Percentiles rank a stretch among this genome's conserved stretches.
Conservation (phyloP, 2,113 vertebrate species). For the Ceyx melanurus region DNA sequence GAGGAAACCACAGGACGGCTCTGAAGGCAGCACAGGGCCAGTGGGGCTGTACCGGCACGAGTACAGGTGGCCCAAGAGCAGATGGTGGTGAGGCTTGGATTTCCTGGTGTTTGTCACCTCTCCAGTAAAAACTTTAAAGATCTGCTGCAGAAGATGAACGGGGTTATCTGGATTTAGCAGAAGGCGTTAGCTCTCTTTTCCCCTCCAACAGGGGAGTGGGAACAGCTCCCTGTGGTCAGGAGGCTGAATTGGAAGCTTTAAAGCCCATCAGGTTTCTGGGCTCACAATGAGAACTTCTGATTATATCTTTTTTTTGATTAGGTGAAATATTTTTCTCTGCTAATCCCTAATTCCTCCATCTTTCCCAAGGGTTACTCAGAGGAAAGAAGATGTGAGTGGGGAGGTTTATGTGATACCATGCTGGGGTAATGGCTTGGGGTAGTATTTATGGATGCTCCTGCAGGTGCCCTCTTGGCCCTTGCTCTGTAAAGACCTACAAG, state of each 20-base stretch:
- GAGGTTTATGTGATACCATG: fast-evolving
- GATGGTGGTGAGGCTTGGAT: slow-evolving; percentile 14
- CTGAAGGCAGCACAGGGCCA: fast-evolving
- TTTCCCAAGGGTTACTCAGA: not conserved
- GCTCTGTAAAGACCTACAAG: not conserved
- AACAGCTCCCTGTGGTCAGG: not conserved
- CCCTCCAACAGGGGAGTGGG: not conserved
- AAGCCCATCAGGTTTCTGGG: slow-evolving; percentile 20
- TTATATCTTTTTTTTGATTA: not conserved
- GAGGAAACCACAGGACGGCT: slow-evolving; percentile 50
- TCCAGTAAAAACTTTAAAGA: slow-evolving; percentile 33
- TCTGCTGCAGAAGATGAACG: not conserved
- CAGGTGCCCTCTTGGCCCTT: not conserved
- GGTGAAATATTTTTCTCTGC: slow-evolving; percentile 17
- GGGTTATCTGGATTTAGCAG: slow-evolving; percentile 46
- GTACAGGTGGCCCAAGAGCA: slow-evolving; percentile 6
- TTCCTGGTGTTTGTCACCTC: not conserved
- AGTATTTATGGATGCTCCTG: not conserved
- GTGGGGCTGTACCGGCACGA: fast-evolving
- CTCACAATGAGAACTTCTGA: not conserved
- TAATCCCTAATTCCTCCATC: slow-evolving; percentile 5
- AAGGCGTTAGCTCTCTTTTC: not conserved
- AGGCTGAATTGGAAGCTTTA: slow-evolving; percentile 18
- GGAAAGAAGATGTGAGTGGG: not conserved
- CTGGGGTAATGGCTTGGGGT: not conserved